phyloP scores from a whole-genome alignment of 2,113 vertebrate genomes.

The Orientallactaga bullata region DNA sequence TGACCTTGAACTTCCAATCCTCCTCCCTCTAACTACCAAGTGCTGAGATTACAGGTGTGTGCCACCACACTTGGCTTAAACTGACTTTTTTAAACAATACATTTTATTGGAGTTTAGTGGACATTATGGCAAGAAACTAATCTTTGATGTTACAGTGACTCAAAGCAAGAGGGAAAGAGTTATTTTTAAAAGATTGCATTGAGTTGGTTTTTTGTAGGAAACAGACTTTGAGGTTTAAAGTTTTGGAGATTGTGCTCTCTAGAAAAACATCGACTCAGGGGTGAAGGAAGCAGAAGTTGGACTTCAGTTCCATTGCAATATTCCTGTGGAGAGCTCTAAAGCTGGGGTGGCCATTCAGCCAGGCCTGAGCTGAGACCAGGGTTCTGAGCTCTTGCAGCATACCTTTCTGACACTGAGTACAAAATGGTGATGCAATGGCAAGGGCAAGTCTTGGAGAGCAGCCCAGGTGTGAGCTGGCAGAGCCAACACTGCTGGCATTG shows the following conservation, averaged over 20 bases:
- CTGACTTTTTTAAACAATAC: neutral
- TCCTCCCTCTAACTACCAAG: neutral
- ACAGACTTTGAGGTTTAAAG: neutral
- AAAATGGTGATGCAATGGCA: neutral
- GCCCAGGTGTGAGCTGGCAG: neutral
- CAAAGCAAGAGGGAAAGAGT: neutral
- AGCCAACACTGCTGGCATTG: neutral
- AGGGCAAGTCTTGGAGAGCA: neutral
- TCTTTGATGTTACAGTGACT: neutral
- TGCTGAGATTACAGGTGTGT: neutral
- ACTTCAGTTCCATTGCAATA: neutral
- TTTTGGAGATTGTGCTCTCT: neutral
- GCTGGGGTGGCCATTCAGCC: neutral
- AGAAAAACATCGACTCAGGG: neutral
- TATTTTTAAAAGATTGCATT: neutral
- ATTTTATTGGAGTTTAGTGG: slow-evolving; percentile 14
- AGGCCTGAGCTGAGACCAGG: neutral
- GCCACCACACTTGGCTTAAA: neutral
- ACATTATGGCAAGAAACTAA: neutral
- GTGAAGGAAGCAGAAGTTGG: neutral
- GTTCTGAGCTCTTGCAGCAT: neutral
- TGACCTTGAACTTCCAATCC: neutral
- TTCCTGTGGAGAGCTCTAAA: neutral
- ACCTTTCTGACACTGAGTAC: neutral
- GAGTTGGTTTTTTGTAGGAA: slow-evolving; percentile 28